phyloP scores from a whole-genome alignment of 2,888 invertebrate species.

The Brassicogethes aeneus region DNA sequence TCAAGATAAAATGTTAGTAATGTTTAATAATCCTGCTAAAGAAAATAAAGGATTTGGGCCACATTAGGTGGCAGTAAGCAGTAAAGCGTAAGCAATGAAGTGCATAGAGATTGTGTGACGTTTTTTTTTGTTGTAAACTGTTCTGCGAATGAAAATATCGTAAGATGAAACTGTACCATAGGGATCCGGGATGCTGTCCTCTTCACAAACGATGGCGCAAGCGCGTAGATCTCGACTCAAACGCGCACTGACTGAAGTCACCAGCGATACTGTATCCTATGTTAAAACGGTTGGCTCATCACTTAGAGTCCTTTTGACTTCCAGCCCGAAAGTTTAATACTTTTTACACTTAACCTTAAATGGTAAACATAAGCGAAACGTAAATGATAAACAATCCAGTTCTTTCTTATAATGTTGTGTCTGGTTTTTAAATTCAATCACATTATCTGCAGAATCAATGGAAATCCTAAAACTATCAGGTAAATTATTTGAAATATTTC shows the following conservation, averaged over 20 bases:
- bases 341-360: constrained; percentile 29
- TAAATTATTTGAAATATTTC: not conserved
- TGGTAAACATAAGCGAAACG: constrained; percentile 7
- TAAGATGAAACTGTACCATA: constrained; percentile 19
- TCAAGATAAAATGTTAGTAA: no score
- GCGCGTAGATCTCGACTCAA: constrained; percentile 76
- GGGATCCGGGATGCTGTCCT: constrained; percentile 77
- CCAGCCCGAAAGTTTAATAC: constrained; percentile 25
- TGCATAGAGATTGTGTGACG: no score
- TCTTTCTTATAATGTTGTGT: no score
- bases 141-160: not conserved
- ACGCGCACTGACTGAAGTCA: constrained; percentile 83
- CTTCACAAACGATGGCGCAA: constrained; percentile 85
- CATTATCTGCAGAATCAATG: not conserved
- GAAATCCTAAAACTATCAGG: not conserved
- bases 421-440: constrained; percentile 10
- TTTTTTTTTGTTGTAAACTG: no score
- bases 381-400: constrained; percentile 13
- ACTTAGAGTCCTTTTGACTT: constrained; percentile 28
- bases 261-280: constrained; percentile 79
- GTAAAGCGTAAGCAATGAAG: no score
- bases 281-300: constrained; percentile 68
- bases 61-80: no score
- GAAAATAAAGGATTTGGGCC: no score
- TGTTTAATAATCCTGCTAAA: no score